These are phyloP conservation scores for Sebastes elongatus DNA, from an alignment of 2,797 vertebrate species.

Conservation along the genomic window DNA sequence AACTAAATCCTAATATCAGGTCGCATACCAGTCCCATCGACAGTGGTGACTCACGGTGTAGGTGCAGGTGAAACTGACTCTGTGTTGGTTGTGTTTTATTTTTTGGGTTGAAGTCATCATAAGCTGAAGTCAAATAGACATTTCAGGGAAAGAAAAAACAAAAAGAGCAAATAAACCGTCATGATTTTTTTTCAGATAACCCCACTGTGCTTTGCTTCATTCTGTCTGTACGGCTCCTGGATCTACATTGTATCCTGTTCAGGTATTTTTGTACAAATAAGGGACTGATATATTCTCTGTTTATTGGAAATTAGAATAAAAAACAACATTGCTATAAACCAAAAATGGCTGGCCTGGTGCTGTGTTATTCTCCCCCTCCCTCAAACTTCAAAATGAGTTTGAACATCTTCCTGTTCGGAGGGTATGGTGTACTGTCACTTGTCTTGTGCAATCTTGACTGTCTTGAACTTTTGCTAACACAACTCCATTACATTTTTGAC, in stretches of 20 bases:
- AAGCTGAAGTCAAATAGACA: conserved; percentile 81
- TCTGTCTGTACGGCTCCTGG: conserved; percentile 91
- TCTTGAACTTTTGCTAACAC: not conserved
- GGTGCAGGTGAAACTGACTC: conserved; percentile 65
- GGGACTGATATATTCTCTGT: conserved; percentile 97
- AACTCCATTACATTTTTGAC: not conserved
- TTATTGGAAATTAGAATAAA: conserved; percentile 99
- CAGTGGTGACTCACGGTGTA: conserved; percentile 48
- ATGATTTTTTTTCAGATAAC: conserved; percentile 55
- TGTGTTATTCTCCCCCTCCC: conserved; percentile 28
- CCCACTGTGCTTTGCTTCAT: conserved; percentile 90
- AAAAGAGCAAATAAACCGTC: conserved; percentile 46
- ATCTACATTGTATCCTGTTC: conserved; percentile 96
- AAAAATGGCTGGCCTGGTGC: conserved; percentile 41
- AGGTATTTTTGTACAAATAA: conserved; percentile 99
- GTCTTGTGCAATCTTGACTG: not conserved
- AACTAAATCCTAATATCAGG: conserved; percentile 45
- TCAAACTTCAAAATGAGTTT: not conserved
- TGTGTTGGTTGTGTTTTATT: conserved; percentile 61
- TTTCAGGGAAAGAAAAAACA: conserved; percentile 81
- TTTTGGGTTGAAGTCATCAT: conserved; percentile 77
- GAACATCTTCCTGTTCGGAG: not conserved
- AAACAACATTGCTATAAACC: conserved; percentile 91
- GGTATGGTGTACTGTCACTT: not conserved
- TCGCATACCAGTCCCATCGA: conserved; percentile 73